Base-by-base conservation (phyloP, 2,113 vertebrate species). In the Crypturellus undulatus region DNA sequence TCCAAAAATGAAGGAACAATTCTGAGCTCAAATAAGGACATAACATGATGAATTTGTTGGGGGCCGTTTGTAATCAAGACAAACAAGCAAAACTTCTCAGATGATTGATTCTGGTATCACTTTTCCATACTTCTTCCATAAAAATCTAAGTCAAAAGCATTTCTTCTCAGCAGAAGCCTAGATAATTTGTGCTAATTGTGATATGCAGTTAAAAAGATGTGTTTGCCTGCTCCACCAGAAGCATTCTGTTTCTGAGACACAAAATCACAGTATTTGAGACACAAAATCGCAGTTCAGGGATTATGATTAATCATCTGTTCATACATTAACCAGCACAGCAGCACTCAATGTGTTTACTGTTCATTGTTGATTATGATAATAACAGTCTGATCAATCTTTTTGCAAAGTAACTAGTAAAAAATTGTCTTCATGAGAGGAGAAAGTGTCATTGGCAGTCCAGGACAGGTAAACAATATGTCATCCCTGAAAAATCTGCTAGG, bases 341-440 rank as follows among this genome's bases (percentile, higher is more conserved):
- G 20, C 11, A 38, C 16, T 72, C 45, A 47, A 72, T 2, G 0
- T 47, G 30, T 5, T n/a, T 77, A 59, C 13, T 36, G 34, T 56
- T 76, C 7, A 59, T 65, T 0, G 0, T 6, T 67, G 51, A 62
- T 62, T 38, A 16, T 52, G 60, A 26, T n/a, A 73, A 65, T 42
- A 30, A 47, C 24, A 32, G 13, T 54, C 16, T 32, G 9, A 64
- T 51, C 38, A 58, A 51, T 68, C 9, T 75, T 75, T 63, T 71
- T 64, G 34, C 42, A 72, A 69, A 81, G 12, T n/a, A 79, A 38
- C 16, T 32, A 56, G 16, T 72, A 67, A 68, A 49, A 49, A 22
- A 86, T 56, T 34, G 1, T 34, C 34, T 65, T 69, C 3, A 0
- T 62, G 58, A 52, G 42, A 72, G 49, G 28, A 15, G 72, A 64